Evolutionary conservation across 2,797 vertebrate species (phyloP).

Genomic region (Carcharodon carcharias): DNA sequence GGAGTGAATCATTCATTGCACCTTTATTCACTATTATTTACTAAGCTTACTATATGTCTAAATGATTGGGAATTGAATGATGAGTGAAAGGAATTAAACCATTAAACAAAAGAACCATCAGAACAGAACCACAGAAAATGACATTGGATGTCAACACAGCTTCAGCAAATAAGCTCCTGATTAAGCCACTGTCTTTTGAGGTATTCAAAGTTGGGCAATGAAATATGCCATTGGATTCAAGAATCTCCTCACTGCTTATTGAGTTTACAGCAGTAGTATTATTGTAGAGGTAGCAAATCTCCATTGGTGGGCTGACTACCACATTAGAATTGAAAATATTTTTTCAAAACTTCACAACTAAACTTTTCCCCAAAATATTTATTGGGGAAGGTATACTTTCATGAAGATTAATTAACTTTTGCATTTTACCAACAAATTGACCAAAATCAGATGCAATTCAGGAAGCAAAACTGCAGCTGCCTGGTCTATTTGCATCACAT

Average conservation of each 20-base stretch:
- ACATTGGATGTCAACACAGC: neutral
- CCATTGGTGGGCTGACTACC: neutral
- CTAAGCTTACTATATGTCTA: conserved; percentile 44
- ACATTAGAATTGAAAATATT: neutral
- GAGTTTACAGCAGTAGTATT: neutral
- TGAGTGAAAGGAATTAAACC: neutral
- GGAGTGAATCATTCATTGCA: conserved; percentile 49
- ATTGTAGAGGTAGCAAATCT: neutral
- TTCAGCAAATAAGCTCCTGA: neutral
- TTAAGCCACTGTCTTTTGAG: neutral
- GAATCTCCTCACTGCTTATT: neutral
- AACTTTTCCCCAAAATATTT: neutral
- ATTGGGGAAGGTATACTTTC: neutral
- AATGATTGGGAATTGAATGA: conserved; percentile 41
- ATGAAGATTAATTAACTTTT: neutral
- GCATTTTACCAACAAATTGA: neutral
- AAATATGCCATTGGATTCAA: neutral
- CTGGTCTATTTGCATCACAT: neutral
- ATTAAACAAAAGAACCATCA: neutral
- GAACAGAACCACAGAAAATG: neutral
- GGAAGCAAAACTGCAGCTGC: neutral
- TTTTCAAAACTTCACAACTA: neutral
- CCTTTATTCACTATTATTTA: conserved; percentile 43
- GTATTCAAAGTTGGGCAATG: neutral
- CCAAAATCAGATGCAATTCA: neutral